phyloP scores from a whole-genome alignment of 2,888 invertebrate genomes.

The Nymphalis polychloros region DNA sequence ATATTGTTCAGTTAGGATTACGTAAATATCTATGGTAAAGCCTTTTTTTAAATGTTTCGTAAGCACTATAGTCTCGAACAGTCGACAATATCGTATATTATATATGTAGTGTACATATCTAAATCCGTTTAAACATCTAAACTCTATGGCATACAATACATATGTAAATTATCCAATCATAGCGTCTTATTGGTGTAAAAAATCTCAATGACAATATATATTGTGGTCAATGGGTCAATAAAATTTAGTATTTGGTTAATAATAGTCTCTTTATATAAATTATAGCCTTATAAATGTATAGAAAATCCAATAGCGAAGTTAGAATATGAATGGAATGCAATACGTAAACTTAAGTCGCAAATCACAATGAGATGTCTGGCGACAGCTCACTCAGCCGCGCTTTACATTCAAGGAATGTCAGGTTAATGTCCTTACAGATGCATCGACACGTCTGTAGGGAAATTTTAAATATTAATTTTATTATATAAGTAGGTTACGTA shows the following conservation, averaged over 20 bases:
- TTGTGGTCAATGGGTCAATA: no score
- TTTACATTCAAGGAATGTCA: slow-evolving; percentile 57
- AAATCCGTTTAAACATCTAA: no score
- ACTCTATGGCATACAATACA: no score
- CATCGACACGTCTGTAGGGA: slow-evolving; percentile 31
- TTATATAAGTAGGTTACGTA: slow-evolving; percentile 2
- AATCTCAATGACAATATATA: no score
- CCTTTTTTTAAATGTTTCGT: no score
- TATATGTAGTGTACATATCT: no score
- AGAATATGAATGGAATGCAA: slow-evolving; percentile 37
- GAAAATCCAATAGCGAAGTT: slow-evolving; percentile 16
- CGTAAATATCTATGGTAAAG: no score
- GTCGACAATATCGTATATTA: no score
- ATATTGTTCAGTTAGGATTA: no score
- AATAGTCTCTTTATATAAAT: neutral
- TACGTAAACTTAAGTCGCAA: slow-evolving; percentile 39
- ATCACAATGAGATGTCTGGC: slow-evolving; percentile 46
- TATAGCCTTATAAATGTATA: neutral
- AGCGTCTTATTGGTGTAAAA: no score
- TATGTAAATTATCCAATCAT: no score
- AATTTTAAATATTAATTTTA: slow-evolving; percentile 22
- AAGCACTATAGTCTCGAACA: no score
- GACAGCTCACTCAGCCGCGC: slow-evolving; percentile 51
- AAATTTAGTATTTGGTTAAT: neutral
- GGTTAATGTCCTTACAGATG: slow-evolving; percentile 55